Evolutionary conservation across 2,888 invertebrate genomes (phyloP).

Genomic region (Gymnoscelis rufifasciata): DNA sequence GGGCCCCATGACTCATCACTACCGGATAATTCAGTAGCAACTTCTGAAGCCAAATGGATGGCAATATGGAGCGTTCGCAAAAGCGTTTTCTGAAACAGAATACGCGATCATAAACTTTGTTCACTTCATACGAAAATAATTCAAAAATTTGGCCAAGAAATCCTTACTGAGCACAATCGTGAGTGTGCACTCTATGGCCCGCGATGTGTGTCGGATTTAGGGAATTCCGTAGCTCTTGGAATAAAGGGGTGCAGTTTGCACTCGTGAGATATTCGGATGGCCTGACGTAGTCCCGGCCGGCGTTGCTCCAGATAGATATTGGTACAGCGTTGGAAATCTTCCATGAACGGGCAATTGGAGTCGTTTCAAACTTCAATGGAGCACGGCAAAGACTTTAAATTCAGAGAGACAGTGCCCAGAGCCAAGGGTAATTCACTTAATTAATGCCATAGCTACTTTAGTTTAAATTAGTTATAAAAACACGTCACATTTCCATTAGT

Average conservation of each 20-base stretch:
- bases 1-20: constrained; percentile 37
- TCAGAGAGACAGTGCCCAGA: constrained; percentile 2
- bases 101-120: constrained; percentile 63
- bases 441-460: constrained; percentile 6
- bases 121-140: constrained; percentile 61
- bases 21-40: constrained; percentile 40
- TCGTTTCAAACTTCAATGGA: constrained; percentile 29
- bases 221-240: constrained; percentile 50
- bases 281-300: constrained; percentile 41
- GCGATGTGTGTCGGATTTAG: constrained; percentile 60
- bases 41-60: constrained; percentile 52
- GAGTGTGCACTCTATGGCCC: constrained; percentile 54
- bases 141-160: constrained; percentile 70
- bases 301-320: constrained; percentile 37
- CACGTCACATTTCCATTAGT: constrained; percentile 23
- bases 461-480: constrained; percentile 12
- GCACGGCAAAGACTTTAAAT: constrained; percentile 14
- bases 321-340: constrained; percentile 37
- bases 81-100: constrained; percentile 55
- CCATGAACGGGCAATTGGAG: constrained; percentile 27
- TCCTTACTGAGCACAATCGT: constrained; percentile 54
- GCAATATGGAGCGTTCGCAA: constrained; percentile 48
- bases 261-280: constrained; percentile 42
- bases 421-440: constrained; percentile 2
- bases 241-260: constrained; percentile 49